Evolutionary conservation across 2,113 vertebrate genomes (phyloP).

Genomic region (Myiozetetes cayanensis): DNA sequence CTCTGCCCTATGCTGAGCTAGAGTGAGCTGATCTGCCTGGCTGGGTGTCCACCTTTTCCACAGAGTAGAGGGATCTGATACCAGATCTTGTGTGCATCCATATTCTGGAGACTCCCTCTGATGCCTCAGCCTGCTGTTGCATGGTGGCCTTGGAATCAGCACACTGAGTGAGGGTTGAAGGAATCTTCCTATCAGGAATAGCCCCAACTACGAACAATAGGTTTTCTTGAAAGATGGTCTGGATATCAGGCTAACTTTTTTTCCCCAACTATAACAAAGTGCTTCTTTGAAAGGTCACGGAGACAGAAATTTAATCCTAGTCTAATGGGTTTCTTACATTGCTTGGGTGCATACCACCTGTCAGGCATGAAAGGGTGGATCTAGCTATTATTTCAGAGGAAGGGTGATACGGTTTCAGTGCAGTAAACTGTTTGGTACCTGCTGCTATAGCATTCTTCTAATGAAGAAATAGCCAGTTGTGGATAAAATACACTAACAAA

Average conservation of each 20-base stretch:
- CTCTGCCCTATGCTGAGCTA: background rate
- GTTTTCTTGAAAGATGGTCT: background rate
- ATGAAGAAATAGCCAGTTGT: background rate
- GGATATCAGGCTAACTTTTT: background rate
- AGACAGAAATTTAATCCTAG: background rate
- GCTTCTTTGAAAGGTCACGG: background rate
- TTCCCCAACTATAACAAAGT: background rate
- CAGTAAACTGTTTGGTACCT: background rate
- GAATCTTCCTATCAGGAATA: background rate
- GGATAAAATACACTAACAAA: background rate
- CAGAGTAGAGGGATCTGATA: background rate
- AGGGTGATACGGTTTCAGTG: background rate
- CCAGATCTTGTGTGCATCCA: background rate
- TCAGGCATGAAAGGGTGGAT: background rate
- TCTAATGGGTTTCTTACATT: background rate
- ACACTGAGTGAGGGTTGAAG: background rate
- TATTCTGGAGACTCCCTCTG: background rate
- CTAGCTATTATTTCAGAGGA: background rate
- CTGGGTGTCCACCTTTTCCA: background rate
- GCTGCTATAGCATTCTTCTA: background rate
- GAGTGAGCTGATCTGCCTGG: background rate
- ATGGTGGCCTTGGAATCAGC: background rate
- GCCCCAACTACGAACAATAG: rapidly evolving
- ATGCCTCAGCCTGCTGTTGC: background rate
- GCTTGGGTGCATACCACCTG: background rate